phyloP scores from a whole-genome alignment of 2,113 vertebrate genomes.

The Sander lucioperca region DNA sequence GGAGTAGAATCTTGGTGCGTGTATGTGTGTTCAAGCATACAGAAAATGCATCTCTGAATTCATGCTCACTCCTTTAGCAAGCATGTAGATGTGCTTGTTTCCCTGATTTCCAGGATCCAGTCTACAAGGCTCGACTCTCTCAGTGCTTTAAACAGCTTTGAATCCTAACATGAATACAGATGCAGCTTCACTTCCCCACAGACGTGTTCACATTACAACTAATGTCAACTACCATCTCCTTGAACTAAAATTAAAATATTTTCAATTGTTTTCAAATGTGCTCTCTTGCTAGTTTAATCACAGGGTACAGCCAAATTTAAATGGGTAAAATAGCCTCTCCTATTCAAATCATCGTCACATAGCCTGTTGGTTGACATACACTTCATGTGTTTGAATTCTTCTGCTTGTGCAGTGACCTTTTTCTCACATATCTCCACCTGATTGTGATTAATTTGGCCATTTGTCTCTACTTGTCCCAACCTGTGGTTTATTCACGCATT shows the following conservation, averaged over 20 bases:
- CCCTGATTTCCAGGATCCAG: constrained; percentile 37
- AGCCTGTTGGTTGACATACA: neutral
- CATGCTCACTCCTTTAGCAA: constrained; percentile 1
- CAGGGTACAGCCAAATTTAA: neutral
- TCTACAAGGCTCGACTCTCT: constrained; percentile 25
- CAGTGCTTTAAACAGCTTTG: constrained; percentile 27
- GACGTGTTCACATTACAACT: constrained; percentile 1
- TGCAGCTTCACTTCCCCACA: constrained; percentile 6
- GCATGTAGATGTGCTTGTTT: constrained; percentile 48
- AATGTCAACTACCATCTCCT: neutral
- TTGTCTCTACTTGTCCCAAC: neutral
- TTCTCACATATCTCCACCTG: neutral
- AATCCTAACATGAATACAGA: constrained; percentile 48
- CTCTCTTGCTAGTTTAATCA: constrained; percentile 10
- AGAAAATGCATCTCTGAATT: neutral
- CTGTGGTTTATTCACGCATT: neutral
- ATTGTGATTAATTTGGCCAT: constrained; percentile 36
- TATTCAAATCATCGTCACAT: neutral
- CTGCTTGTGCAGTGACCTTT: neutral
- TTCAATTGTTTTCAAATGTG: neutral
- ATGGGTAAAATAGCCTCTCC: neutral
- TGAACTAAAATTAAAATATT: constrained; percentile 22
- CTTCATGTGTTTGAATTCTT: neutral
- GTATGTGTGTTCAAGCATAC: constrained; percentile 8
- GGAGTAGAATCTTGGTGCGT: neutral